Evolutionary conservation across 1,140 invertebrate genomes (phyloP).

Genomic region (Drosophila pseudoobscura): DNA sequence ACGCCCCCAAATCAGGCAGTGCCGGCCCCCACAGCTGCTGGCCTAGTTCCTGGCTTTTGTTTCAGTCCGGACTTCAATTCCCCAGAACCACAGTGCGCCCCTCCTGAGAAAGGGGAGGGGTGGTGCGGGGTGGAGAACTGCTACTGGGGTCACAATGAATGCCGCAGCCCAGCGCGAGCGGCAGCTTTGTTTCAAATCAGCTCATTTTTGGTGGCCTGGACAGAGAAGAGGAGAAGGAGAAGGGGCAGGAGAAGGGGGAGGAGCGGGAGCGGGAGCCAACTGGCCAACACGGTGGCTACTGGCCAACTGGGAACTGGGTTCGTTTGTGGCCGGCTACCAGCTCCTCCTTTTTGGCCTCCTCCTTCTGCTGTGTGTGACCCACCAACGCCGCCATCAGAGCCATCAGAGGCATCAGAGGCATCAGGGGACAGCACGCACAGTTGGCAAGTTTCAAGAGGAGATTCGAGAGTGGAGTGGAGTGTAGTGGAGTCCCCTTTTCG

Average conservation of each 20-base stretch:
- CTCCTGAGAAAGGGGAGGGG: too few relatives aligned
- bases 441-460: slow-evolving; percentile 32
- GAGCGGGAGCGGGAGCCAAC: slow-evolving; percentile 7
- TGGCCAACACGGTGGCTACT: slow-evolving; percentile 31
- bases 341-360: too few relatives aligned
- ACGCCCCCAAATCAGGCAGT: slow-evolving; percentile 18
- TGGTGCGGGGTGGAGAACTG: background rate
- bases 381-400: slow-evolving; percentile 10
- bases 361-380: slow-evolving; percentile 32
- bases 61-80: slow-evolving; percentile 56
- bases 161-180: slow-evolving; percentile 38
- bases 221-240: background rate
- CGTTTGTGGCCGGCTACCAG: slow-evolving; percentile 48
- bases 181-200: slow-evolving; percentile 73
- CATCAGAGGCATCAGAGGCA: slow-evolving; percentile 17
- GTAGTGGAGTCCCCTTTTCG: background rate
- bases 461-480: slow-evolving; percentile 10
- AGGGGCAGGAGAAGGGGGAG: background rate
- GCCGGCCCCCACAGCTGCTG: slow-evolving; percentile 55
- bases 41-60: slow-evolving; percentile 74
- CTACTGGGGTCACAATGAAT: slow-evolving; percentile 60
- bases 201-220: slow-evolving; percentile 63
- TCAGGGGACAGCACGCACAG: slow-evolving; percentile 62
- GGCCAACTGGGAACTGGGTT: slow-evolving; percentile 62
- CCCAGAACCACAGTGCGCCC: background rate